phyloP scores from a whole-genome alignment of 2,888 invertebrate species.

The Didymodactylos carnosus region DNA sequence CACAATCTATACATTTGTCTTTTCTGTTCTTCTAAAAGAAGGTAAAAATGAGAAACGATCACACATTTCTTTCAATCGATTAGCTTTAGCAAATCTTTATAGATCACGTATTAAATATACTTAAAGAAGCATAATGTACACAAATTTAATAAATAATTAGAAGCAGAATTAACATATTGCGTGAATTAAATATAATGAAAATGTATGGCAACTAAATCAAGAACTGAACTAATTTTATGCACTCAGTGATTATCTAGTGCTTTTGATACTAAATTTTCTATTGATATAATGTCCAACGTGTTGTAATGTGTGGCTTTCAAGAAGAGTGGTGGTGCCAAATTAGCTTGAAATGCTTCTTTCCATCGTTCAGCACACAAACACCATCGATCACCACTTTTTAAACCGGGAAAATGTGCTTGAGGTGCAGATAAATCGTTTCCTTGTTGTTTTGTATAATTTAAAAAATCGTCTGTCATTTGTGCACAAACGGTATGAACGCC shows the following conservation, averaged over 20 bases:
- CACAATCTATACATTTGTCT: no score
- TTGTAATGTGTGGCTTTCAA: not conserved
- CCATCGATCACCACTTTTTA: slow-evolving; percentile 15
- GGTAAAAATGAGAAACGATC: no score
- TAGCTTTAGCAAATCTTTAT: no score
- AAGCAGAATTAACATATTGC: no score
- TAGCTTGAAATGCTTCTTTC: slow-evolving; percentile 11
- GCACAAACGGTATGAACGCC: slow-evolving; percentile 12
- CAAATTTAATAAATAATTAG: no score
- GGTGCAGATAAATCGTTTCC: slow-evolving; percentile 14
- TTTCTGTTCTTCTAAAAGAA: no score
- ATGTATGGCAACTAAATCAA: no score
- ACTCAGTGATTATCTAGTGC: not conserved
- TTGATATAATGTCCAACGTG: not conserved
- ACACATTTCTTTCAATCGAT: no score
- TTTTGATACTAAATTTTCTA: not conserved
- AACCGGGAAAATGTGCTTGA: slow-evolving; percentile 14
- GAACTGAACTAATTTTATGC: no score
- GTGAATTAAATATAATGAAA: no score
- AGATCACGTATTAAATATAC: no score
- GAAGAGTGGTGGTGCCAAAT: slow-evolving; percentile 3
- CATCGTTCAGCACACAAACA: slow-evolving; percentile 15
- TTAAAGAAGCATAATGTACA: no score
- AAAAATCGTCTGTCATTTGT: slow-evolving; percentile 12
- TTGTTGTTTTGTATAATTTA: slow-evolving; percentile 4